Conservation (phyloP, 2,113 vertebrate genomes). For the Ramphastos sulfuratus region DNA sequence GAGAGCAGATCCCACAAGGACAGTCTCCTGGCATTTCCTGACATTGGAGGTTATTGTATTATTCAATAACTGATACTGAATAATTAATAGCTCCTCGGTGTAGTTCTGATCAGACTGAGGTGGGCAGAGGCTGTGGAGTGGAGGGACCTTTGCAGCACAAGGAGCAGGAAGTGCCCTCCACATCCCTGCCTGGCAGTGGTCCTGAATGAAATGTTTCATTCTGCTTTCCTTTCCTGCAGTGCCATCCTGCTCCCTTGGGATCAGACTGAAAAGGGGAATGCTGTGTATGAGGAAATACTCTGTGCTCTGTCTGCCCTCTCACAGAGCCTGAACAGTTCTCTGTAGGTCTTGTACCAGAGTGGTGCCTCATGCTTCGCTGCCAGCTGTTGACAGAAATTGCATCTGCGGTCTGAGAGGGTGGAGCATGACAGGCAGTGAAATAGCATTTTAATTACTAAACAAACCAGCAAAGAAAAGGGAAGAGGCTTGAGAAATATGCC, state of each 20-base stretch:
- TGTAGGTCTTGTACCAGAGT: neutral
- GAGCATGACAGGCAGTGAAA: neutral
- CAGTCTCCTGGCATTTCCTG: neutral
- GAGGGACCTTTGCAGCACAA: neutral
- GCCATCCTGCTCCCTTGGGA: neutral
- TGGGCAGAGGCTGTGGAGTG: neutral
- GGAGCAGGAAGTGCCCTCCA: neutral
- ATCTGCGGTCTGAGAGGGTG: neutral
- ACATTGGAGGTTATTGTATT: constrained; percentile 15
- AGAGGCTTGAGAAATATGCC: neutral
- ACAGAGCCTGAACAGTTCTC: constrained; percentile 26
- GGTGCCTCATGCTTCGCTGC: neutral
- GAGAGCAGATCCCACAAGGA: constrained; percentile 39
- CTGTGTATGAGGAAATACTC: neutral
- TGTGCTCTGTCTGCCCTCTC: neutral
- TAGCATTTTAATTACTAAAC: constrained; percentile 10
- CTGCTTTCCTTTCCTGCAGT: constrained; percentile 2
- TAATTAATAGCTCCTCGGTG: neutral
- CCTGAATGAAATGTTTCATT: neutral
- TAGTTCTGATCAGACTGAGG: neutral
- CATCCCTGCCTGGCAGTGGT: neutral
- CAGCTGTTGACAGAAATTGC: neutral
- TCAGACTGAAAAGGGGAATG: neutral
- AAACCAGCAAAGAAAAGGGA: neutral
- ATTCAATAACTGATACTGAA: neutral